Percentiles rank a stretch among this genome's conserved stretches.
phyloP scores from a whole-genome alignment of 2,888 invertebrate genomes.

The Ormia ochracea region DNA sequence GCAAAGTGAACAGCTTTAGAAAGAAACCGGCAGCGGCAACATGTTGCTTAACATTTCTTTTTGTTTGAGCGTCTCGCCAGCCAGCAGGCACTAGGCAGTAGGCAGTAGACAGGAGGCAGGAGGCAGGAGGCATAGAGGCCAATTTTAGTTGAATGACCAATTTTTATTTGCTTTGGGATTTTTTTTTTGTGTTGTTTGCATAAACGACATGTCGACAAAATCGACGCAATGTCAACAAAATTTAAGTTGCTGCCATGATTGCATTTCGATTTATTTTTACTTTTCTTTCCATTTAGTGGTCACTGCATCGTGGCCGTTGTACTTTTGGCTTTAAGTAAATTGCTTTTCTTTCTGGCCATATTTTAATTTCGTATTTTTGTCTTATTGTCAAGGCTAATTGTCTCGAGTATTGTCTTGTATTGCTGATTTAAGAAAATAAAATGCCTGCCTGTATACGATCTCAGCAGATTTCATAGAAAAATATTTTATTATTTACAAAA shows the following conservation, averaged over 20 bases:
- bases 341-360: conserved; percentile 26
- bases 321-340: not conserved
- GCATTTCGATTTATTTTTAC: conserved; percentile 1
- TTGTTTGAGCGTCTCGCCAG: conserved; percentile 12
- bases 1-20: conserved; percentile 13
- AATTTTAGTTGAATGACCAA: conserved; percentile 59
- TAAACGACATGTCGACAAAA: conserved; percentile 56
- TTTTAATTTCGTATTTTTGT: conserved; percentile 43
- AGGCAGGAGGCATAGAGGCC: conserved; percentile 31
- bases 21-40: conserved; percentile 12
- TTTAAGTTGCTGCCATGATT: conserved; percentile 47
- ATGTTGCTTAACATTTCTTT: conserved; percentile 45
- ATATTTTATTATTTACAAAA: not conserved
- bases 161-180: conserved; percentile 44
- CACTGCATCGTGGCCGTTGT: conserved; percentile 15
- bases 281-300: conserved; percentile 35
- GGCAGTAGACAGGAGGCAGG: conserved; percentile 24
- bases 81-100: conserved; percentile 3
- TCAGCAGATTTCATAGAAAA: conserved; percentile 49
- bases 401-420: conserved; percentile 39
- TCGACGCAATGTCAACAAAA: conserved; percentile 60
- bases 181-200: conserved; percentile 10
- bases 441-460: not conserved
- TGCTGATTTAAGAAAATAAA: not conserved
- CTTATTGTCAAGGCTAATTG: conserved; percentile 53